Evolutionary conservation across 2,888 invertebrate species (phyloP), one percentile per base, ranked within the genome.

Genomic region (Biston betularia): DNA sequence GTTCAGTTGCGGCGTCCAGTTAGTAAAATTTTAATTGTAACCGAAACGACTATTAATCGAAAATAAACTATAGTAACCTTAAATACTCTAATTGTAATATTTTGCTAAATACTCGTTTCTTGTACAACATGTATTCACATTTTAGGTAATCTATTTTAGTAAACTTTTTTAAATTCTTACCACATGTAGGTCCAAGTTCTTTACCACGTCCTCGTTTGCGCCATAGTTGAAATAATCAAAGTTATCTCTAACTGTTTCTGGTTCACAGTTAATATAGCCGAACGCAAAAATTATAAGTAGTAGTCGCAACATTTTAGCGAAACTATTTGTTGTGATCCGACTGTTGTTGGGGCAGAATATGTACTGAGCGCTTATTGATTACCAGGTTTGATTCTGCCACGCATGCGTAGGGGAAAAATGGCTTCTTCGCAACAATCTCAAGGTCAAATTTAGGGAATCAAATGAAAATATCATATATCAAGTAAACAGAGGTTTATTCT

Each of bases 191-290:
- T 91, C 89, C 74, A 91, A 79, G 73, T 86, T 93, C 79, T 90
- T 92, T 59, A 92, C 74, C 52, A 89, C 73, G 72, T 92, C 91
- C 49, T 93, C 93, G 67, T 86, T 90, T 58, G 84, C 82, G 6
- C 92, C 92, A 76, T 92, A 93, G 76, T 86, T 91, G 72, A 92
- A 92, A 79, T 93, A 93, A 71, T 93, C 93, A 48, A 90, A 87
- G 72, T 91, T 93, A 44, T 92, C 93, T 60, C 93, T 78, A 40
- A 93, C 93, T 24, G 90, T 88, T 82, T 93, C 93, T 42, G 93
- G 93, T 77, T 93, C 93, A 78, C 92, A 88, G 63, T 83, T 73
- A 9, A 90, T 81, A 33, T 84, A 84, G 61, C 77, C 78, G 44
- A 84, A 76, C 61, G 78, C 77, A 63, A 80, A 79, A 63, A 84